Conservation (phyloP, 1,140 invertebrate genomes). For the Lordiphosa stackelbergi region DNA sequence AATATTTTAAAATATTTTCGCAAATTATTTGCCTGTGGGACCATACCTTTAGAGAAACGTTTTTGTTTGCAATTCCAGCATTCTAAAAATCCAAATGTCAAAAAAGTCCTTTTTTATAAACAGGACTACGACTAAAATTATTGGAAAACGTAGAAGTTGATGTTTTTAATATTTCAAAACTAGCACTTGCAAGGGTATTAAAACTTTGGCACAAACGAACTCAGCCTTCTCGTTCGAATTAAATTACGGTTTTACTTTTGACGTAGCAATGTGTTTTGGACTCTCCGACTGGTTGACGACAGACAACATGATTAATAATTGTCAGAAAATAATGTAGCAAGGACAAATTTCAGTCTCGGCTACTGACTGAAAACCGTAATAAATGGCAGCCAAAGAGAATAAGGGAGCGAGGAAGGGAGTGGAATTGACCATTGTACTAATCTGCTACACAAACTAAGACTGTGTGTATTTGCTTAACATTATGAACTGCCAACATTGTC, state of each 20-base stretch:
- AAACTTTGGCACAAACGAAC: too few species aligned
- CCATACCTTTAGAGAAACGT: too few species aligned
- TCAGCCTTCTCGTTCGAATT: too few species aligned
- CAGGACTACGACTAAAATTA: too few species aligned
- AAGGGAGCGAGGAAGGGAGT: slow-evolving; percentile 18
- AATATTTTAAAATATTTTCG: too few species aligned
- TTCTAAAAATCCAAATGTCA: too few species aligned
- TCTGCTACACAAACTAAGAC: slow-evolving; percentile 56
- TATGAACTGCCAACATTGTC: slow-evolving; percentile 53
- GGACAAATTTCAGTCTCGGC: background rate
- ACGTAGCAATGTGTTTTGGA: background rate
- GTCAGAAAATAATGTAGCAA: slow-evolving; percentile 40
- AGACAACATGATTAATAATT: slow-evolving; percentile 66
- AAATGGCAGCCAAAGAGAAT: slow-evolving; percentile 39
- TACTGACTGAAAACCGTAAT: slow-evolving; percentile 64
- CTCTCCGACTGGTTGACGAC: slow-evolving; percentile 22
- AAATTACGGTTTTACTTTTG: background rate
- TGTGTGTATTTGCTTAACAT: slow-evolving; percentile 45
- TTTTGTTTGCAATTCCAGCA: too few species aligned
- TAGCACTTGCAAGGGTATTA: too few species aligned
- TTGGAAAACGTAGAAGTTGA: too few species aligned
- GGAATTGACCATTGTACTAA: slow-evolving; percentile 69
- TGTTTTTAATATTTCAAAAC: too few species aligned
- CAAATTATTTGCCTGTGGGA: too few species aligned
- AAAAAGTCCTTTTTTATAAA: too few species aligned